Evolutionary conservation across 2,113 vertebrate genomes (phyloP), one percentile per base, ranked within the genome.

Genomic region (Phycodurus eques): DNA sequence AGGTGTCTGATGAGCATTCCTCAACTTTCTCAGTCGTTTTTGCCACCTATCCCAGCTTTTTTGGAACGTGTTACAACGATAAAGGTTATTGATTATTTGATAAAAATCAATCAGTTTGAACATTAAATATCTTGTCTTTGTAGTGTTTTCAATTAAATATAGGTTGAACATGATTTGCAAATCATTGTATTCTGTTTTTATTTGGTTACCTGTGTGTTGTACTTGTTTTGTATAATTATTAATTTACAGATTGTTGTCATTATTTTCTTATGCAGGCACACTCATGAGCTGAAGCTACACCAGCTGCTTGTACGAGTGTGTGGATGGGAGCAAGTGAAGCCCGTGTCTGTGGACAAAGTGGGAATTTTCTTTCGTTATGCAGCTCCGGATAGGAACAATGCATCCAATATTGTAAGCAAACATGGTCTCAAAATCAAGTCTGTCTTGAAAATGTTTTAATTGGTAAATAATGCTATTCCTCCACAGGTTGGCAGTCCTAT

Each of bases 321-420:
- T n/a, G 98, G 98, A 71, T 99, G 97, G 98, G 98, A 99, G 78
- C 96, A 95, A 80, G 95, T 98, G 42, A 98, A 96, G 75, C 96
- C 98, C 0, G 98, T 99, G 51, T 99, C 97, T 1, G 97, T 99
- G 46, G 98, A 99, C 90, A 99, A 98, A 92, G 97, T 99, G 0
- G 98, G 98, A 1, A 95, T 95, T 0, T 99, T 95, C 82, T 99
- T 99, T 83, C 94, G 98, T n/a, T 98, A 98, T 0, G 98, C 98
- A n/a, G 95, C 95, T 7, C 95, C 97, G 0, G 97, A 99, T 86
- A 94, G 96, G 76, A 97, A 95, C 88, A 94, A 93, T 5, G 95
- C 95, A 0, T 98, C 93, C 42, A 96, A 88, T 51, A 99, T 93
- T n/a, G 98, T 99, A 75, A 93, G 96, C 19, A 12, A 57, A n/a